Percentiles rank a stretch among this genome's conserved stretches.
Conservation (phyloP, 2,888 invertebrate species). For the Scelioninae gen. 2 region DNA sequence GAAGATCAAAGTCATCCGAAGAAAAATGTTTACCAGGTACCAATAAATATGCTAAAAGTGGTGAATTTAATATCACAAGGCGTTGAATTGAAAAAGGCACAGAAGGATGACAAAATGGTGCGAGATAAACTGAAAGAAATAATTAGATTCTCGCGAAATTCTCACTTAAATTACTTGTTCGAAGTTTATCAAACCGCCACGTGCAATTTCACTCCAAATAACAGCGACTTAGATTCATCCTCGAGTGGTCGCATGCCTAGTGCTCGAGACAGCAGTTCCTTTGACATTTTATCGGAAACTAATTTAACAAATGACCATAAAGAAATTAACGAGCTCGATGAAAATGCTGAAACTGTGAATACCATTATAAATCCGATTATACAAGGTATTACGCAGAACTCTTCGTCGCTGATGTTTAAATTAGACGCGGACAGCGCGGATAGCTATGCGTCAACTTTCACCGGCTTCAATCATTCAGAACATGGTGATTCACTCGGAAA, state of each 20-base stretch:
- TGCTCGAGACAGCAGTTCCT: neutral
- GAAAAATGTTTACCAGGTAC: neutral
- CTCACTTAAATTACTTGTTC: constrained; percentile 9
- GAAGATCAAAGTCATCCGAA: neutral
- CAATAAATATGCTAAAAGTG: constrained; percentile 7
- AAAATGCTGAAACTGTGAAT: constrained; percentile 17
- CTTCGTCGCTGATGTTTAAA: constrained; percentile 21
- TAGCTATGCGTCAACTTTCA: constrained; percentile 52
- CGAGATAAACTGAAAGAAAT: constrained; percentile 7
- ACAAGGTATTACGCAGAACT: constrained; percentile 33
- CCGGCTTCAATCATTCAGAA: constrained; percentile 50
- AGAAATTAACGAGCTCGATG: constrained; percentile 12
- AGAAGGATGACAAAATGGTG: constrained; percentile 2
- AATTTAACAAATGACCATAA: neutral
- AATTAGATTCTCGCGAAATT: neutral
- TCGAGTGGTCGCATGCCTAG: too few species aligned
- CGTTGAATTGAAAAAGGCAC: constrained; percentile 16
- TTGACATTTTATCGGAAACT: neutral
- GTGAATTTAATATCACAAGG: constrained; percentile 26
- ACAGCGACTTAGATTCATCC: neutral
- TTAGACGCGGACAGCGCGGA: constrained; percentile 25
- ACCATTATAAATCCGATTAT: constrained; percentile 34
- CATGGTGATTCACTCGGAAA: constrained; percentile 37
- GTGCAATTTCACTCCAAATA: neutral
- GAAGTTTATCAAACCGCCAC: constrained; percentile 16